Percentiles rank a stretch among this genome's conserved stretches.
phyloP scores from a whole-genome alignment of 2,888 invertebrate species.

The Ptychoptera contaminata region DNA sequence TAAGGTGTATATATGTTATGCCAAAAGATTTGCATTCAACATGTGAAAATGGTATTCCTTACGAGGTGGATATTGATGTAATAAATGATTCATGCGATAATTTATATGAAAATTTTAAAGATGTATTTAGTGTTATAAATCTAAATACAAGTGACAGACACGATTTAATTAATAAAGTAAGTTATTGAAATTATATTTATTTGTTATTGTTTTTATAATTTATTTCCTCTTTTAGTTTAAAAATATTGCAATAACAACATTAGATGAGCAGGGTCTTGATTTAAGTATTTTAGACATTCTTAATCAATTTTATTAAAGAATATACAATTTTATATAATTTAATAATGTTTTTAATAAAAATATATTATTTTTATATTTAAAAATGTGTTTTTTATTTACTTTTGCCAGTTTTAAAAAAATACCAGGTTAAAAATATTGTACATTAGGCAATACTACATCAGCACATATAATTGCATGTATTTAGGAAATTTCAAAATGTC shows the following conservation, averaged over 20 bases:
- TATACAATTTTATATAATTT: neutral
- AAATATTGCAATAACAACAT: conserved; percentile 3
- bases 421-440: too few species aligned
- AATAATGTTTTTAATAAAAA: too few species aligned
- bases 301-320: conserved; percentile 1
- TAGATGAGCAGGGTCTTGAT: conserved; percentile 4
- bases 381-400: too few species aligned
- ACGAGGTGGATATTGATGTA: conserved; percentile 13
- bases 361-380: too few species aligned
- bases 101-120: conserved; percentile 11
- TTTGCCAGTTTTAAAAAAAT: too few species aligned
- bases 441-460: too few species aligned
- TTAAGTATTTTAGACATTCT: conserved; percentile 1
- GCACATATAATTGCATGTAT: too few species aligned
- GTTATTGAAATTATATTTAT: neutral
- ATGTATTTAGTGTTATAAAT: conserved; percentile 11
- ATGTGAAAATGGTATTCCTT: conserved; percentile 9
- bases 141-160: conserved; percentile 4
- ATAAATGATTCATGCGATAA: conserved; percentile 12
- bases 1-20: conserved; percentile 14
- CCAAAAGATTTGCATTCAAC: conserved; percentile 9
- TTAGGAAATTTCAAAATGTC: too few species aligned
- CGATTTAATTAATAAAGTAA: conserved; percentile 10
- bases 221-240: conserved; percentile 6
- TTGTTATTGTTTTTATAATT: neutral